Evolutionary conservation across 1,140 invertebrate genomes (phyloP).

Genomic region (Akabosia matsudoensis): DNA sequence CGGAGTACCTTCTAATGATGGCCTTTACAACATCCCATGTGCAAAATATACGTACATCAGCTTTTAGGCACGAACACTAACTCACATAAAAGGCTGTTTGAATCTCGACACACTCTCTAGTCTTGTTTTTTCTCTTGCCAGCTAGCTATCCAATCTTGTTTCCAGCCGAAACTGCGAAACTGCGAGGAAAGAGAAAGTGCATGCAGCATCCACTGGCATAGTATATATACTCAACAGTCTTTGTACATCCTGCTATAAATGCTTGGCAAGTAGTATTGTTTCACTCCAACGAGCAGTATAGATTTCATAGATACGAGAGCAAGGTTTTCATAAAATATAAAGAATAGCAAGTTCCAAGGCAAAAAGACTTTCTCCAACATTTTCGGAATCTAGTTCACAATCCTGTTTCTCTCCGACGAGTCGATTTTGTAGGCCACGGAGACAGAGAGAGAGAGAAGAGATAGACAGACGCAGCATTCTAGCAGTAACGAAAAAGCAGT

Average conservation of each 20-base stretch:
- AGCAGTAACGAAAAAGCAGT: neutral
- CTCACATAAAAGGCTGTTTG: neutral
- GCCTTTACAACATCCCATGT: no score
- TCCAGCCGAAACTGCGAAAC: neutral
- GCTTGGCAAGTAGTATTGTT: no score
- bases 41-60: no score
- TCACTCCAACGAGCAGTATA: neutral
- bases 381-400: constrained; percentile 14
- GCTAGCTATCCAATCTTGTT: neutral
- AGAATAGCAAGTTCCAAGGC: no score
- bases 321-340: no score
- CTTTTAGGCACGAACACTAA: no score
- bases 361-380: constrained; percentile 16
- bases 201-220: no score
- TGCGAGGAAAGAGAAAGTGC: no score
- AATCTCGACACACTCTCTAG: neutral
- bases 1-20: no score
- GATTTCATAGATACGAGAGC: neutral
- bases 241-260: no score
- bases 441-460: no score
- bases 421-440: neutral
- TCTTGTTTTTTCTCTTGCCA: neutral
- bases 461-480: neutral
- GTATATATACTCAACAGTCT: no score
- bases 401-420: constrained; percentile 1